Evolutionary conservation across 2,113 vertebrate genomes (phyloP).

Genomic region (zebrafish (Danio rerio)): GRCz12tu NC_133176.1:7029501-7030000

Average conservation of each 20-base stretch:
- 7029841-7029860: conserved; percentile 19
- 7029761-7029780: not conserved
- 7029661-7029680: not conserved
- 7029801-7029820: conserved; percentile 21
- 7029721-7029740: not conserved
- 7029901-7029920: conserved; percentile 56
- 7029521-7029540: not conserved
- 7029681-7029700: not conserved
- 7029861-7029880: conserved; percentile 39
- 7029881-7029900: conserved; percentile 28
- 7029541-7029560: not conserved
- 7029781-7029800: not conserved
- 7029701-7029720: not conserved
- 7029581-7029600: not conserved
- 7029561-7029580: not conserved
- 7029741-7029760: not conserved
- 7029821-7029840: conserved; percentile 15
- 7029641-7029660: not conserved
- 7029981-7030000: conserved; percentile 87
- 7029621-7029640: not conserved
- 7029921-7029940: conserved; percentile 71
- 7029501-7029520: not conserved
- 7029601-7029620: conserved; percentile 4
- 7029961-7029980: conserved; percentile 82
- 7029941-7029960: conserved; percentile 65